Conservation (phyloP, 2,797 vertebrate species). For the Myioborus miniatus region DNA sequence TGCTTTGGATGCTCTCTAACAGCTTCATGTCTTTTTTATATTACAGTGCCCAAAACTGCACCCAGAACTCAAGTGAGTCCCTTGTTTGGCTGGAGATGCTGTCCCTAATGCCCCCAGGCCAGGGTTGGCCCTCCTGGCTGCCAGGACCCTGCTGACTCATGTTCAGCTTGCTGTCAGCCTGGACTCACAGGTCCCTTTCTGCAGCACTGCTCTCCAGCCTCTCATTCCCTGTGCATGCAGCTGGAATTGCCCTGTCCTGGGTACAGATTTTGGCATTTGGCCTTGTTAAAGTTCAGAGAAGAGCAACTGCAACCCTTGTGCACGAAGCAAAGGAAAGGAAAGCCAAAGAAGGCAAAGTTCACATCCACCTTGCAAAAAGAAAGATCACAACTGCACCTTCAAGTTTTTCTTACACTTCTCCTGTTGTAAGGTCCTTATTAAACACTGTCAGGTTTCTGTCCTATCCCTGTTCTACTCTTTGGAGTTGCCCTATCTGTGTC, state of each 20-base stretch:
- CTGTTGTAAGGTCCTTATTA: neutral
- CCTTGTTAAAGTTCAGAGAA: neutral
- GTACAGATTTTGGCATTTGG: neutral
- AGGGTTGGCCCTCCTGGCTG: neutral
- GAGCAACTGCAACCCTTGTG: neutral
- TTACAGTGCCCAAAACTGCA: neutral
- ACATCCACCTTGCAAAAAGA: neutral
- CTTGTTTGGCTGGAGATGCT: rapidly evolving
- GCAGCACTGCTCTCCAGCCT: rapidly evolving
- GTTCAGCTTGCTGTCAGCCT: neutral
- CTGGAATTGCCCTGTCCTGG: neutral
- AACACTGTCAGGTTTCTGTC: neutral
- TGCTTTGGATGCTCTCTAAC: neutral
- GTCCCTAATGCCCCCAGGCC: neutral
- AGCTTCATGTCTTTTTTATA: neutral
- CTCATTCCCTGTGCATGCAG: neutral
- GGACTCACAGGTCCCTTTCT: neutral
- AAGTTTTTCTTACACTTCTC: neutral
- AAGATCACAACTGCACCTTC: neutral
- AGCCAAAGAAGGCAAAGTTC: neutral
- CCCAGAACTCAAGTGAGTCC: neutral
- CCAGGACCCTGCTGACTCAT: neutral
- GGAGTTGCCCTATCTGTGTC: neutral
- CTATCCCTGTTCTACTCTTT: neutral
- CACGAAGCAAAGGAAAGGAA: neutral